phyloP scores from a whole-genome alignment of 2,888 invertebrate species.

The Graphium colonna region DNA sequence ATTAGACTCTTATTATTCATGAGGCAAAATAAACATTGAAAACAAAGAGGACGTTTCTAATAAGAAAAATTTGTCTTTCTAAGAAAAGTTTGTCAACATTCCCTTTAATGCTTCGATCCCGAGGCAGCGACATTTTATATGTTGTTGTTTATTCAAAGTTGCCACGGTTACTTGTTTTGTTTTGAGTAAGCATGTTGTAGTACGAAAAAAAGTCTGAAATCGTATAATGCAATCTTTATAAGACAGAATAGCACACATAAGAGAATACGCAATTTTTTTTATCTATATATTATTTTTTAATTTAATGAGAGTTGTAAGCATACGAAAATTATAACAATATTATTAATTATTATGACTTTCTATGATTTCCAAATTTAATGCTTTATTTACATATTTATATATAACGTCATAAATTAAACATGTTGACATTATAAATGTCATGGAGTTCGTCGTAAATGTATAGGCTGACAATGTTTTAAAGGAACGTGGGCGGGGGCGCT shows the following conservation, averaged over 20 bases:
- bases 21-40: neutral
- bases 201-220: neutral
- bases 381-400: no score
- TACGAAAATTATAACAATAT: neutral
- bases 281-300: neutral
- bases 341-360: no score
- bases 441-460: no score
- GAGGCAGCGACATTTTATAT: neutral
- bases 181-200: neutral
- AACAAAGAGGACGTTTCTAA: neutral
- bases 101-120: neutral
- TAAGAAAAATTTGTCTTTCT: neutral
- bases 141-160: neutral
- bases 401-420: no score
- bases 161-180: neutral
- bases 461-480: no score
- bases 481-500: no score
- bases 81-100: neutral
- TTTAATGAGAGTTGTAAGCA: neutral
- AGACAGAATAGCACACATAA: no score
- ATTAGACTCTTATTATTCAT: neutral
- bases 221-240: neutral
- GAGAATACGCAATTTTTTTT: no score
- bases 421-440: no score
- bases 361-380: no score